Evolutionary conservation across 64 coral and sea anemone species (phyloP), one percentile per base, ranked within the genome.

Genomic region (Actinia tenebrosa): DNA sequence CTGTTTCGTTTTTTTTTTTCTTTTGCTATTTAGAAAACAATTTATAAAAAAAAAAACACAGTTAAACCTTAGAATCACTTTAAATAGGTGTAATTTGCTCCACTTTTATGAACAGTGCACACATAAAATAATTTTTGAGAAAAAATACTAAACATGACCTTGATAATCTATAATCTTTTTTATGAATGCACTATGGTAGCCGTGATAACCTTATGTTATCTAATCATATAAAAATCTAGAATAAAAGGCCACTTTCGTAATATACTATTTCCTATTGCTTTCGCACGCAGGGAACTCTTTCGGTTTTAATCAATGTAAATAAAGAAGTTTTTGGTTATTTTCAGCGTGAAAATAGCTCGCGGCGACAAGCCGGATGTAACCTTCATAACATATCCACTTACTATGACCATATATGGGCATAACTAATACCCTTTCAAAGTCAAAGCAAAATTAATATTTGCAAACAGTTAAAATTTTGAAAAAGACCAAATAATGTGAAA

Each of bases 391-490:
- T 66, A 66, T 66, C 69, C n/a, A 25, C 11, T 75, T 30, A 75
- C 69, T 15, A 42, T 30, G 26, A 75, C 69, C 69, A 75, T 75
- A 75, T 75, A 75, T 30, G 69, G 69, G 10, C 25, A 75, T 75
- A 75, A 8, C 8, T 75, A 75, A 30, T 66, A 43, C 69, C 69
- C 69, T 75, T 75, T 75, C 69, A 75, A 75, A 75, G 25, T 75
- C 26, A 13, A 69, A 30, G 11, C n/a, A 30, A 75, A 75, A 75
- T 30, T 75, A 37, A 61, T 66, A 23, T 66, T 75, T 75, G n/a
- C 10, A 75, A 27, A 30, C 23, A 75, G 26, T 75, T 75, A 1
- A 14, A 75, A 75, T 42, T 14, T 14, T 15, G 25, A 75, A 42
- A 75, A 27, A 27, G 9, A 10, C 23, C 10, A 30, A 30, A 14